Percentiles rank a stretch among this genome's conserved stretches.
These are phyloP conservation scores for Sapayoa aenigma DNA, from an alignment of 2,113 vertebrate genomes.

Conservation along the genomic window DNA sequence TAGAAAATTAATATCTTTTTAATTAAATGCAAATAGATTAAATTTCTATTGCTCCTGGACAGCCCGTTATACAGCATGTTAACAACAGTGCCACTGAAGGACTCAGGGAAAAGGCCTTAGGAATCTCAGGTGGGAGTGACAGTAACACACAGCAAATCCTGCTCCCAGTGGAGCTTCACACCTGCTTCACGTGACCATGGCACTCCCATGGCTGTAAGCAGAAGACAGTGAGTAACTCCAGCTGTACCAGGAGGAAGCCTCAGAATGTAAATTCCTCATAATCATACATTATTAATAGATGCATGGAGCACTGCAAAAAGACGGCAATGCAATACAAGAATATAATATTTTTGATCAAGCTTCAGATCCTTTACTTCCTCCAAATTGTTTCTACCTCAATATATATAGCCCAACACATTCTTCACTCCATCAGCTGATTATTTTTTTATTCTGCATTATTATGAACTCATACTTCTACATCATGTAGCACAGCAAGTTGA, in stretches of 20 bases:
- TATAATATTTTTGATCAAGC: not conserved
- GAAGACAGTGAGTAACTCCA: not conserved
- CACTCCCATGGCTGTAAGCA: rapidly evolving
- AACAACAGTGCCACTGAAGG: not conserved
- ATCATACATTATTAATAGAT: not conserved
- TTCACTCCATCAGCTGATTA: not conserved
- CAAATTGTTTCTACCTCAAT: not conserved
- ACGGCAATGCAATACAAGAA: not conserved
- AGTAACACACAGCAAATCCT: not conserved
- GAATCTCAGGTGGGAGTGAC: not conserved
- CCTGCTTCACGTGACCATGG: rapidly evolving
- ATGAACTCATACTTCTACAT: not conserved
- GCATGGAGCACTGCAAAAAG: not conserved
- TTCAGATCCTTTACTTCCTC: not conserved
- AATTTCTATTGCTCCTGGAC: not conserved
- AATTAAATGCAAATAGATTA: not conserved
- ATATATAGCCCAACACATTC: not conserved
- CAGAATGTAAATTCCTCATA: not conserved
- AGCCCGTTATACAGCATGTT: not conserved
- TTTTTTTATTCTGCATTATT: not conserved
- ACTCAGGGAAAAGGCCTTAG: not conserved
- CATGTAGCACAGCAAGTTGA: not conserved
- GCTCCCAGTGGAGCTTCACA: not conserved
- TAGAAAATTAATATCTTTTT: not conserved
- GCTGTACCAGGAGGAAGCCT: not conserved